Evolutionary conservation across 1,140 invertebrate genomes (phyloP).

Genomic region (Orius laevigatus): DNA sequence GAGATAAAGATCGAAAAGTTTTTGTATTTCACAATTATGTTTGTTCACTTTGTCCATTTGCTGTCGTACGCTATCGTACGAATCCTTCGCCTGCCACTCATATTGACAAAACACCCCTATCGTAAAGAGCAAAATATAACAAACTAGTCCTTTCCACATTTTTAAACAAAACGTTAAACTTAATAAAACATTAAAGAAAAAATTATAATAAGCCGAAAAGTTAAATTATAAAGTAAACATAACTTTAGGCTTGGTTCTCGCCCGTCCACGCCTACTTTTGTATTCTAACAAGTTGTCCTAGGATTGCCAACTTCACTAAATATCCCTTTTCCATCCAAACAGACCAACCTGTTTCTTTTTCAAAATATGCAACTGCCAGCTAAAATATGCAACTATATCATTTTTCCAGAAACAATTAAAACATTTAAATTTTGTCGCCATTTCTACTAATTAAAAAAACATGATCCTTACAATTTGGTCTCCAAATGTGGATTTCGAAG

Average conservation of each 20-base stretch:
- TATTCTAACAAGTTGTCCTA: constrained; percentile 10
- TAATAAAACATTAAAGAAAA: background rate
- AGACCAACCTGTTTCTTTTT: too few species aligned
- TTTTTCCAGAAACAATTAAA: background rate
- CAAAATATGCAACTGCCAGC: constrained; percentile 46
- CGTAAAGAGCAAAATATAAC: background rate
- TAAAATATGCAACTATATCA: constrained; percentile 50
- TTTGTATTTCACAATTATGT: constrained; percentile 79
- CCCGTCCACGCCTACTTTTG: background rate
- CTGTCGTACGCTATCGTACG: constrained; percentile 70
- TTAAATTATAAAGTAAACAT: constrained; percentile 4
- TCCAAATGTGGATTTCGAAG: too few species aligned
- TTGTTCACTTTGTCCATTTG: constrained; percentile 61
- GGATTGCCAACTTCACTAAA: constrained; percentile 5
- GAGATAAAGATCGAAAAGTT: constrained; percentile 68
- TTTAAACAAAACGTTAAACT: background rate
- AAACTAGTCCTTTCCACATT: constrained; percentile 1
- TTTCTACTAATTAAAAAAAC: too few species aligned
- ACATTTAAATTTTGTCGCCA: constrained; percentile 33
- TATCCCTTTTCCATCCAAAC: background rate
- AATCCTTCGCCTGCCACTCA: constrained; percentile 73
- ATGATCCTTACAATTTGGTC: too few species aligned
- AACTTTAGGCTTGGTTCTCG: background rate
- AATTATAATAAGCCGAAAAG: background rate
- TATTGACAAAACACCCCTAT: constrained; percentile 44